Evolutionary conservation across 2,888 invertebrate genomes (phyloP).

Genomic region (Nyleta sp.): DNA sequence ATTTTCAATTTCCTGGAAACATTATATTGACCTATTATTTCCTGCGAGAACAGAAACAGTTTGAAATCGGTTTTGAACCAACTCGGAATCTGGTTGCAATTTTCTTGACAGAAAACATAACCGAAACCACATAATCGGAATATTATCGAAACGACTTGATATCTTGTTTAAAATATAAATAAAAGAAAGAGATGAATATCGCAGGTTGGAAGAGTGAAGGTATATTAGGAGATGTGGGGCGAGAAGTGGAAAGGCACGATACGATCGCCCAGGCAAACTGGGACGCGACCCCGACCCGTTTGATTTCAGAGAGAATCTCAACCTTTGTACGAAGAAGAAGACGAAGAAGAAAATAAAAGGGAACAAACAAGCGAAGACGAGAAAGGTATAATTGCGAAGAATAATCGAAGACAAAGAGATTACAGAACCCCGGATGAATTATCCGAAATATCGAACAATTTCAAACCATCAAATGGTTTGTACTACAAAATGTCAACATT

Average conservation of each 20-base stretch:
- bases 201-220: conserved; percentile 46
- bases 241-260: conserved; percentile 55
- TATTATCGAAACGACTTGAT: conserved; percentile 16
- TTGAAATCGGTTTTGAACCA: too few species aligned
- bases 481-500: too few species aligned
- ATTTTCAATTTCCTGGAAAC: background rate
- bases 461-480: too few species aligned
- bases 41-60: too few species aligned
- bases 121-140: conserved; percentile 1
- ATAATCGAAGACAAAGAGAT: too few species aligned
- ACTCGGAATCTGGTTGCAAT: background rate
- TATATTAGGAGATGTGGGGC: conserved; percentile 54
- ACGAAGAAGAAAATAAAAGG: background rate
- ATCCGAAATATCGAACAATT: too few species aligned
- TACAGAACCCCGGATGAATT: too few species aligned
- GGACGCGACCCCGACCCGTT: conserved; percentile 65
- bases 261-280: conserved; percentile 63
- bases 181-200: conserved; percentile 44
- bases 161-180: conserved; percentile 52
- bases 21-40: too few species aligned
- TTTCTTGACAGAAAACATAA: background rate
- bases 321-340: conserved; percentile 38
- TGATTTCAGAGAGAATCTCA: conserved; percentile 55
- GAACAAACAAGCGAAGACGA: background rate
- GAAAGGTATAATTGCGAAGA: conserved; percentile 8